Conservation (phyloP, 2,797 vertebrate genomes). For the Trichosurus vulpecula region DNA sequence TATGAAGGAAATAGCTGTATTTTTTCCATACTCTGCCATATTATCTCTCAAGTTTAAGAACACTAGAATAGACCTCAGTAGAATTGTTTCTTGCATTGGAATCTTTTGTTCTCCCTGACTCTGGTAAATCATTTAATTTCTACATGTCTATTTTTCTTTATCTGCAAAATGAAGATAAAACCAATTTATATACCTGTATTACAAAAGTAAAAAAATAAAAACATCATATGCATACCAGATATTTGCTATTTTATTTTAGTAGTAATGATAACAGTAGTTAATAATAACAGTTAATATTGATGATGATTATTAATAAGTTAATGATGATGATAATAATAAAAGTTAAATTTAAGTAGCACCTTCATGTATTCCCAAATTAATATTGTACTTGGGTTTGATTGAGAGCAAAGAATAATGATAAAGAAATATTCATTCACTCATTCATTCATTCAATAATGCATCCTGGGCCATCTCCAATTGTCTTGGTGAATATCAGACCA, state of each 20-base stretch:
- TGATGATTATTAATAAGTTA: neutral
- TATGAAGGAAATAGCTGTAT: neutral
- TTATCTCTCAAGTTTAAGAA: neutral
- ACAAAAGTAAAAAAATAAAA: neutral
- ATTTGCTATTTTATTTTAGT: neutral
- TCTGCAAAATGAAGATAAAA: neutral
- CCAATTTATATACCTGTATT: neutral
- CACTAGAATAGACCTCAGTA: neutral
- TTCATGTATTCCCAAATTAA: neutral
- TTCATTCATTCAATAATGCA: neutral
- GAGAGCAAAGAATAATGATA: neutral
- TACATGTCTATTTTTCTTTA: neutral
- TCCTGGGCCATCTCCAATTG: too few relatives aligned
- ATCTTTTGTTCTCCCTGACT: neutral
- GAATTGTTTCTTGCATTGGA: neutral
- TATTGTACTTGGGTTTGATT: neutral
- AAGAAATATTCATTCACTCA: neutral
- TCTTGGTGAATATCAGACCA: too few relatives aligned
- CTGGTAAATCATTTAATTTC: neutral
- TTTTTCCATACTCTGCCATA: neutral
- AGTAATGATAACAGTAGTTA: neutral
- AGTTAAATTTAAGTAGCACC: neutral
- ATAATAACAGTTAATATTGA: neutral
- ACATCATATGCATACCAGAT: neutral
- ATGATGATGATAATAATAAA: neutral